Base-by-base conservation (phyloP, 2,113 vertebrate genomes). In the Bambusicola thoracicus region DNA sequence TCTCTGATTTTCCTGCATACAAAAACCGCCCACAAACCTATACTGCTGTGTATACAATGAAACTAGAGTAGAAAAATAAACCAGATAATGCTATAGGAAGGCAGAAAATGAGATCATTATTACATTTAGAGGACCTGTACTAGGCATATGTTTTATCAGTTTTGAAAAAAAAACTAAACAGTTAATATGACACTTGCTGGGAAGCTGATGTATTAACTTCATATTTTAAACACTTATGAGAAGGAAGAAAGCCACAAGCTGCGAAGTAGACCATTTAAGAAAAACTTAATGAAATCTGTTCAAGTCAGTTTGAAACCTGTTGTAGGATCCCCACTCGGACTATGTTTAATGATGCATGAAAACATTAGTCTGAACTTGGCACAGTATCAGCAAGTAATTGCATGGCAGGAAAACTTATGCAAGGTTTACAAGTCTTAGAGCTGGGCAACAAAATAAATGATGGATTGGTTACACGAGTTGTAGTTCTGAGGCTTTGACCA, bases 261-360 rank as follows among this genome's bases (percentile, higher is more conserved):
- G 81, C 96, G 90, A 97, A 95, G 85, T 67, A 67, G 74, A 51
- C 74, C 48, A 56, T 80, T 95, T 97, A 65, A 86, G 95, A 91
- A 96, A 97, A 94, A 79, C 90, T 94, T 95, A 91, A 94, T 94
- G 90, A 95, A 96, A 92, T 88, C 79, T 92, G 41, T 94, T 94
- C 66, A 94, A 92, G 62, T 85, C 93, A 89, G 84, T 94, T 68
- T 72, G 93, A 96, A 97, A 96, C 89, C 86, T 97, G 85, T 95
- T 94, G 85, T 91, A 94, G 92, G 87, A 96, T 87, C 74, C 63
- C 40, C 53, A 58, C 92, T 85, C 34, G 32, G 41, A 91, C 83
- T 93, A 87, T 51, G 76, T 95, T 97, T 97, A 97, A 94, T 95
- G 97, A 94, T 94, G 96, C 85, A 84, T 92, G 87, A 97, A 97